phyloP scores from a whole-genome alignment of 2,797 vertebrate genomes.

The Alcedo quadribrachys region DNA sequence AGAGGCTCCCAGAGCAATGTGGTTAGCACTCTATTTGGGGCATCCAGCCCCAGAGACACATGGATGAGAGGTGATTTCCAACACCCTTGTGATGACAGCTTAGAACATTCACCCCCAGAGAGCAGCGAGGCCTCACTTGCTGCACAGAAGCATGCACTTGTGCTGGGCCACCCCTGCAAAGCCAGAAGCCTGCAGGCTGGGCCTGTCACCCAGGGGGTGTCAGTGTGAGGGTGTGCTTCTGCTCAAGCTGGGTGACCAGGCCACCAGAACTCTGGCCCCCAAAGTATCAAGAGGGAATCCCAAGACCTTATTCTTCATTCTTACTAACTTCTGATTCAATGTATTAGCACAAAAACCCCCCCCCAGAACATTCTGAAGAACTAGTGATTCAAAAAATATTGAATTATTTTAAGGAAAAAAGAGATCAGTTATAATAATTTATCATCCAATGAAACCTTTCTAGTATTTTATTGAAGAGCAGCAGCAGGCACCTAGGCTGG shows the following conservation, averaged over 20 bases:
- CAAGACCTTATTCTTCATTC: too few relatives aligned
- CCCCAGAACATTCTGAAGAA: neutral
- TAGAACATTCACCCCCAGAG: neutral
- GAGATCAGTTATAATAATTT: neutral
- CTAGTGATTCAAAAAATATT: neutral
- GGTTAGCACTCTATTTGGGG: neutral
- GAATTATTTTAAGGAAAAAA: neutral
- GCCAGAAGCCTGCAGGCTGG: neutral
- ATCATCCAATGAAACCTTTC: neutral
- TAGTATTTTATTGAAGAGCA: neutral
- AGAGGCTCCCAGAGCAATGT: neutral
- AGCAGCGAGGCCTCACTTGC: neutral
- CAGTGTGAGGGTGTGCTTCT: accelerated
- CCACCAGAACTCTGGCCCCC: neutral
- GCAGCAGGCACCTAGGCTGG: neutral
- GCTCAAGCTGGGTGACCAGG: neutral
- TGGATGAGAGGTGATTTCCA: neutral
- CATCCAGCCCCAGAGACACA: neutral
- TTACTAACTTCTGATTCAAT: neutral
- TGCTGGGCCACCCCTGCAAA: neutral
- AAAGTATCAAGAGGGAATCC: too few relatives aligned
- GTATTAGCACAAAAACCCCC: neutral
- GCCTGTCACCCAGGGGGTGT: neutral
- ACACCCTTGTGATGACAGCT: neutral
- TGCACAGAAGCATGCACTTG: too few relatives aligned